Evolutionary conservation across 2,797 vertebrate genomes (phyloP).

Genomic region (Darevskia nairensis): DNA sequence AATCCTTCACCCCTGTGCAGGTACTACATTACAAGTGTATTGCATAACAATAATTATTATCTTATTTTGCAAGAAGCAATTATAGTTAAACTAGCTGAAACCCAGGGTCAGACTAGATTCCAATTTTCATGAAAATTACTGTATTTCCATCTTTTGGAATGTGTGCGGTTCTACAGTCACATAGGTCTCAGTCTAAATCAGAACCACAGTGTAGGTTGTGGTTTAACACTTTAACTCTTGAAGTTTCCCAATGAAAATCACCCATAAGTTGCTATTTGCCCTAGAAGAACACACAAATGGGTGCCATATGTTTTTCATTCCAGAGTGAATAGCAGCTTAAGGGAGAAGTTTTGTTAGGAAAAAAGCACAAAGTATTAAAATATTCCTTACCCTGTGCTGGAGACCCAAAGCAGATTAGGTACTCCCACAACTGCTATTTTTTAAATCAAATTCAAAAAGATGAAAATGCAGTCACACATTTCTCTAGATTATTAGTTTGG

Average conservation of each 20-base stretch:
- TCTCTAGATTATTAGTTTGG: neutral
- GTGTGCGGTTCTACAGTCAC: neutral
- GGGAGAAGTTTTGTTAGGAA: neutral
- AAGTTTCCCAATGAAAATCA: neutral
- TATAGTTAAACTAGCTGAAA: neutral
- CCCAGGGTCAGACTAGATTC: neutral
- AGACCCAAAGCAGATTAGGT: neutral
- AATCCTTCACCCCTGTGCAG: neutral
- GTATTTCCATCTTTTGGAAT: neutral
- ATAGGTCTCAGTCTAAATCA: neutral
- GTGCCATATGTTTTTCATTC: neutral
- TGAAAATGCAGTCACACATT: neutral
- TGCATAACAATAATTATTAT: neutral
- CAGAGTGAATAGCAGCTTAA: neutral
- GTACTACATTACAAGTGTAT: too few species aligned
- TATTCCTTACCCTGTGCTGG: neutral
- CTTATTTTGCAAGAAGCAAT: neutral
- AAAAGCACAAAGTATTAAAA: neutral
- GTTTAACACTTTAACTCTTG: neutral
- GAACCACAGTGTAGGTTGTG: neutral
- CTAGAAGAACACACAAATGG: neutral
- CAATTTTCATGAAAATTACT: neutral
- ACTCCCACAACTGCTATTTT: neutral
- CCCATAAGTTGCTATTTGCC: neutral
- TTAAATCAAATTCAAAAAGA: neutral